phyloP scores from a whole-genome alignment of 2,113 vertebrate genomes.

The Perognathus longimembris region DNA sequence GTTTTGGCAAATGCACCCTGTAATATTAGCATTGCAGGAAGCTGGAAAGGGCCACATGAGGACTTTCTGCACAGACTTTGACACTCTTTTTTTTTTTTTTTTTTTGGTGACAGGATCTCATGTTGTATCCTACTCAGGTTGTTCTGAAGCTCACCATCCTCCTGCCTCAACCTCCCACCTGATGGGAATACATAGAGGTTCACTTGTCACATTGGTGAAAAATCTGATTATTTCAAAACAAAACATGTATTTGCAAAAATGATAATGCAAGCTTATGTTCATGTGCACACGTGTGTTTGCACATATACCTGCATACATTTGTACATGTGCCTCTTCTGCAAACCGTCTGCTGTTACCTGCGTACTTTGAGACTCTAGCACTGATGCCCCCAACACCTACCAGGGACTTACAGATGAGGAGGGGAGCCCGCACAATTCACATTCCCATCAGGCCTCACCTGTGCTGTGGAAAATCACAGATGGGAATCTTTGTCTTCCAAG shows the following conservation, averaged over 20 bases:
- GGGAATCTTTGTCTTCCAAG: neutral
- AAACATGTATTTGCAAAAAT: neutral
- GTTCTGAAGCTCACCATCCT: no score
- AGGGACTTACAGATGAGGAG: neutral
- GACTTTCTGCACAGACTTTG: neutral
- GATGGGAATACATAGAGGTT: no score
- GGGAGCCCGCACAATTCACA: neutral
- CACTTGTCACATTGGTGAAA: neutral
- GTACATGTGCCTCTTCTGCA: fast-evolving
- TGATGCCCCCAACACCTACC: fast-evolving
- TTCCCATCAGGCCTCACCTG: neutral
- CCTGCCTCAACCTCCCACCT: no score
- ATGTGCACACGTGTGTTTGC: fast-evolving
- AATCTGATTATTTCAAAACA: neutral
- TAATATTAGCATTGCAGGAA: neutral
- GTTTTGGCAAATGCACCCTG: neutral
- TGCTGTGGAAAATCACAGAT: neutral
- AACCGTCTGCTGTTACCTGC: fast-evolving
- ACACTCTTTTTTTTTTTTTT: no score
- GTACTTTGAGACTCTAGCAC: neutral
- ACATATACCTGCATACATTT: fast-evolving
- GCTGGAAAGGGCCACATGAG: neutral
- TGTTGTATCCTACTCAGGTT: no score
- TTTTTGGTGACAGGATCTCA: no score
- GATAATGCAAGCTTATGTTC: neutral